These are phyloP conservation scores for Teleopsis dalmanni DNA, from an alignment of 1,140 invertebrate genomes.

Conservation along the genomic window DNA sequence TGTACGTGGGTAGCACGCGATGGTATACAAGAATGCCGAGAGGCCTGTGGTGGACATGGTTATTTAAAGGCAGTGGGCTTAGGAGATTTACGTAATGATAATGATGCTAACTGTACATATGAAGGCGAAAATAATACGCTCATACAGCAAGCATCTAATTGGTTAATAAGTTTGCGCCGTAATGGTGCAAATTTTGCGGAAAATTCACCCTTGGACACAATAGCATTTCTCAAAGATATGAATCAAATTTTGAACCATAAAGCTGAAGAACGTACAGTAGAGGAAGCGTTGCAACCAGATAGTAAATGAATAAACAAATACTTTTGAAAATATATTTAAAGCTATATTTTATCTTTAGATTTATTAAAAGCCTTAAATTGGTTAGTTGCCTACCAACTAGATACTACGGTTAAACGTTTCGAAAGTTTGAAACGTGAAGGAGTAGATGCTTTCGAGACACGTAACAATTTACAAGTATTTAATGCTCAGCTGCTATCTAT, in stretches of 20 bases:
- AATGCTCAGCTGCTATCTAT: slow-evolving; percentile 59
- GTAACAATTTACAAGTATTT: slow-evolving; percentile 69
- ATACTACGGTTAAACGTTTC: slow-evolving; percentile 55
- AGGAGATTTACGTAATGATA: slow-evolving; percentile 69
- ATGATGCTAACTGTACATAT: slow-evolving; percentile 82
- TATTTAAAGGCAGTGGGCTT: slow-evolving; percentile 63
- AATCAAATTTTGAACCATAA: slow-evolving; percentile 43
- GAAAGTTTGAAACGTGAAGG: slow-evolving; percentile 46
- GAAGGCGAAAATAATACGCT: slow-evolving; percentile 87
- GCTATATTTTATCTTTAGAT: slow-evolving; percentile 45
- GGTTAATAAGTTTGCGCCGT: slow-evolving; percentile 56
- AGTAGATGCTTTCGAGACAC: slow-evolving; percentile 57
- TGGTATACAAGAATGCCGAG: slow-evolving; percentile 74
- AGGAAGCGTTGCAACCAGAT: slow-evolving; percentile 51
- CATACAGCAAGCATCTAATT: slow-evolving; percentile 78
- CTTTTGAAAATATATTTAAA: not conserved
- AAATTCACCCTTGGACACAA: slow-evolving; percentile 56
- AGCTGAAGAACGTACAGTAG: slow-evolving; percentile 43
- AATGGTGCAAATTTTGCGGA: slow-evolving; percentile 43
- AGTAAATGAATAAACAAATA: slow-evolving; percentile 46
- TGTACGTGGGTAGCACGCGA: slow-evolving; percentile 70
- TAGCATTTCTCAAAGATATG: slow-evolving; percentile 55
- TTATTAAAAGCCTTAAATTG: slow-evolving; percentile 62
- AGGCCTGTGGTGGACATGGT: slow-evolving; percentile 75
- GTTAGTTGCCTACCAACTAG: slow-evolving; percentile 64